Conservation (phyloP, 2,113 vertebrate genomes). For the Neogale vison region DNA sequence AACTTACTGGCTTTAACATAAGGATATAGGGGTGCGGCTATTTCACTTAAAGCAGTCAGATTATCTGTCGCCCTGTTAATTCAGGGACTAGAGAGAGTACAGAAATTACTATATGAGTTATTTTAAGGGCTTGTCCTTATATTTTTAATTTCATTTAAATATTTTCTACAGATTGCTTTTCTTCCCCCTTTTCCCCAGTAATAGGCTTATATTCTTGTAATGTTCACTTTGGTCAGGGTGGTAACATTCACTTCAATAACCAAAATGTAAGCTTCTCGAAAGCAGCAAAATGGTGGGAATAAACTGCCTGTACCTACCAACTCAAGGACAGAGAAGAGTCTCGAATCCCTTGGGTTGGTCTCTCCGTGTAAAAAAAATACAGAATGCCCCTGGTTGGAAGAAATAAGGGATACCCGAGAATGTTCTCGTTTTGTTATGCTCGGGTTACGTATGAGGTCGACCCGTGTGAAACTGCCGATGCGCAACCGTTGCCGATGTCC, state of each 20-base stretch:
- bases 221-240: conserved; percentile 21
- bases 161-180: conserved; percentile 12
- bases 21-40: not conserved
- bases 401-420: not conserved
- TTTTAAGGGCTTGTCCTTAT: conserved; percentile 45
- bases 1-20: conserved; percentile 26
- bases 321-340: not conserved
- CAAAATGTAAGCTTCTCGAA: conserved; percentile 10
- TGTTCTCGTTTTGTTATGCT: not conserved
- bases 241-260: not conserved
- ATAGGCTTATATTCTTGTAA: conserved; percentile 19
- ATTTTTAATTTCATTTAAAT: conserved; percentile 39
- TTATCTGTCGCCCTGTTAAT: conserved; percentile 15
- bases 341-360: not conserved
- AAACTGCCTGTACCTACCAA: not conserved
- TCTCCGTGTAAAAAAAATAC: not conserved
- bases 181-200: not conserved
- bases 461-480: not conserved
- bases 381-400: not conserved
- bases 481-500: not conserved
- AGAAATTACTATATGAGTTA: not conserved
- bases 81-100: conserved; percentile 11
- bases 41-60: conserved; percentile 1
- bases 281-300: not conserved
- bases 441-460: not conserved